phyloP scores from a whole-genome alignment of 2,888 invertebrate genomes.

The Xestoiulus laeticollis region DNA sequence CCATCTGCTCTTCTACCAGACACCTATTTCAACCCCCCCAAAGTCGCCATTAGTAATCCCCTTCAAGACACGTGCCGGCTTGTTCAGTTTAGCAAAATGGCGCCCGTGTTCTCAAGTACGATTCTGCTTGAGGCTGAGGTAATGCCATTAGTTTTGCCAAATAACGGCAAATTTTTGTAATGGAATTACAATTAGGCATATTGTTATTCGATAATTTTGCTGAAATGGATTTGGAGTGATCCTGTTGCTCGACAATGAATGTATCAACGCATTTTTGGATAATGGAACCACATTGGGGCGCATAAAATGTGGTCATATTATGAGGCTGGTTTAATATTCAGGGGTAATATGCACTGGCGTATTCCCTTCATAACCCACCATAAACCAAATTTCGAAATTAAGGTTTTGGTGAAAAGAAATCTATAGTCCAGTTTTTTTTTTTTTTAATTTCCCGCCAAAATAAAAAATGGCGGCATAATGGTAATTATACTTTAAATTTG shows the following conservation, averaged over 20 bases:
- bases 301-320: no score
- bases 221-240: neutral
- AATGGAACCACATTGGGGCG: no score
- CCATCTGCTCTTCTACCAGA: neutral
- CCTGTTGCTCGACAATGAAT: neutral
- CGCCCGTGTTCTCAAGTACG: neutral
- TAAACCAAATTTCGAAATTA: no score
- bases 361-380: no score
- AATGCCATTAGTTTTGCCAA: neutral
- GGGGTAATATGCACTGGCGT: no score
- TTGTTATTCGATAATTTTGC: neutral
- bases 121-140: neutral
- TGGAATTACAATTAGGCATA: neutral
- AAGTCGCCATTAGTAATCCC: neutral
- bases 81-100: neutral
- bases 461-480: no score
- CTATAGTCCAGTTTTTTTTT: no score
- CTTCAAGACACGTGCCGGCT: neutral
- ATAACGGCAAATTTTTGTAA: neutral
- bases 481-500: no score
- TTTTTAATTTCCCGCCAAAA: no score
- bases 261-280: neutral
- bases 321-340: no score
- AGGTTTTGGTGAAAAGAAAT: no score
- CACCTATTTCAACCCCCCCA: neutral